Evolutionary conservation across 2,797 vertebrate species (phyloP).

Genomic region (Hirundo rustica): DNA sequence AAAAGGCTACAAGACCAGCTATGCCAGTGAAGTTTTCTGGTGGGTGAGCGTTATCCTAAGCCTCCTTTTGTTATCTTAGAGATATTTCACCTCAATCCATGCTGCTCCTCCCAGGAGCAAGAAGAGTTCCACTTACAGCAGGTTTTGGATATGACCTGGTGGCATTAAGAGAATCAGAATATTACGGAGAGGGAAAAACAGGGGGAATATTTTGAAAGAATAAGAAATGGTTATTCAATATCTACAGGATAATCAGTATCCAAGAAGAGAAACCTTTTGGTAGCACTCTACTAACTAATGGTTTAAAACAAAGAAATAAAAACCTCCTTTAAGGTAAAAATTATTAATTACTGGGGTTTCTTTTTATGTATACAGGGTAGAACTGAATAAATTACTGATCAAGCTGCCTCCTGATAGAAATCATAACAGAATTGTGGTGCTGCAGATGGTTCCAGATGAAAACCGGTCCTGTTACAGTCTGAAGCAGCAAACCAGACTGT

Average conservation of each 20-base stretch:
- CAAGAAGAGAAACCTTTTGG: neutral
- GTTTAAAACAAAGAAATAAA: neutral
- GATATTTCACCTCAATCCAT: neutral
- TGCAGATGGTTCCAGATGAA: neutral
- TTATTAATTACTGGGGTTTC: neutral
- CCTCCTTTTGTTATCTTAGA: neutral
- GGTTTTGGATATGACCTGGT: neutral
- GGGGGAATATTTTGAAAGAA: neutral
- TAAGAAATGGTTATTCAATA: neutral
- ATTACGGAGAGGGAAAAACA: neutral
- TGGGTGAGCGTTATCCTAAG: neutral
- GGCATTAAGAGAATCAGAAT: neutral
- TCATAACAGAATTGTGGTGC: neutral
- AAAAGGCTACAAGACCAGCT: neutral
- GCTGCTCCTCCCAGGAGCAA: neutral
- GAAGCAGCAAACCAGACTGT: neutral
- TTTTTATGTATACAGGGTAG: neutral
- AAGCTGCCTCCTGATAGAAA: neutral
- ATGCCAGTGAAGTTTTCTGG: neutral
- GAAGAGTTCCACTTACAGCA: neutral
- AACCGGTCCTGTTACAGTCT: neutral
- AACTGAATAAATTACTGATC: neutral
- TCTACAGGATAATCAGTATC: neutral
- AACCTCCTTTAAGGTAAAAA: neutral
- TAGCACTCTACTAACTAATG: neutral